A percentile compares a stretch with the other conserved stretches of the same genome.
phyloP scores from a whole-genome alignment of 1,140 invertebrate species.

The Pectinophora gossypiella region DNA sequence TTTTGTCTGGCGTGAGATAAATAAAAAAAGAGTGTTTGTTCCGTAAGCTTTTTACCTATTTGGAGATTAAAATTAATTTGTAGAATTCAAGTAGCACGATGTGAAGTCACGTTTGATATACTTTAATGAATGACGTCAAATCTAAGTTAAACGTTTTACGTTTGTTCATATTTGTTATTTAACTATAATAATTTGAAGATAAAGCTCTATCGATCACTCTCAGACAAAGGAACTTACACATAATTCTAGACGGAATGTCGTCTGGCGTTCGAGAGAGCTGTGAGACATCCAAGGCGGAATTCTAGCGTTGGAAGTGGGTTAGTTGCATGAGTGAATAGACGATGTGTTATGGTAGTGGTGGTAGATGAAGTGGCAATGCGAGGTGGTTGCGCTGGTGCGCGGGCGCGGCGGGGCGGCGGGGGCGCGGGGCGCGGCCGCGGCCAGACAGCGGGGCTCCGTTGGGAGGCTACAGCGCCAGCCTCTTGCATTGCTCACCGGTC shows the following conservation, averaged over 20 bases:
- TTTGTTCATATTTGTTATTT: too few relatives aligned
- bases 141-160: too few relatives aligned
- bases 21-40: too few relatives aligned
- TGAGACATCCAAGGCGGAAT: neutral
- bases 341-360: constrained; percentile 26
- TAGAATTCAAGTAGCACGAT: too few relatives aligned
- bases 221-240: neutral
- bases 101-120: too few relatives aligned
- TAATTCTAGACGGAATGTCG: neutral
- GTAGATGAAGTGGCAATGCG: constrained; percentile 38
- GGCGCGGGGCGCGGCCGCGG: constrained; percentile 30
- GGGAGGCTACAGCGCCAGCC: constrained; percentile 65
- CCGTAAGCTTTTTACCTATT: too few relatives aligned
- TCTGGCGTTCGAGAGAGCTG: neutral
- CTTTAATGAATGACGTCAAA: too few relatives aligned
- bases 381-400: constrained; percentile 48
- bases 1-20: too few relatives aligned
- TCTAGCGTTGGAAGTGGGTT: constrained; percentile 13
- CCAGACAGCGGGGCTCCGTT: constrained; percentile 72
- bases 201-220: too few relatives aligned
- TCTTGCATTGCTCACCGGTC: too few relatives aligned
- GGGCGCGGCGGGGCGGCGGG: constrained; percentile 25
- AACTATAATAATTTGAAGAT: too few relatives aligned
- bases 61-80: too few relatives aligned
- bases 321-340: constrained; percentile 23